A percentile compares a stretch with the other conserved stretches of the same genome.
These are phyloP conservation scores for Zhuqinia jingwanae DNA, from an alignment of 2,888 invertebrate genomes.

Conservation along the genomic window DNA sequence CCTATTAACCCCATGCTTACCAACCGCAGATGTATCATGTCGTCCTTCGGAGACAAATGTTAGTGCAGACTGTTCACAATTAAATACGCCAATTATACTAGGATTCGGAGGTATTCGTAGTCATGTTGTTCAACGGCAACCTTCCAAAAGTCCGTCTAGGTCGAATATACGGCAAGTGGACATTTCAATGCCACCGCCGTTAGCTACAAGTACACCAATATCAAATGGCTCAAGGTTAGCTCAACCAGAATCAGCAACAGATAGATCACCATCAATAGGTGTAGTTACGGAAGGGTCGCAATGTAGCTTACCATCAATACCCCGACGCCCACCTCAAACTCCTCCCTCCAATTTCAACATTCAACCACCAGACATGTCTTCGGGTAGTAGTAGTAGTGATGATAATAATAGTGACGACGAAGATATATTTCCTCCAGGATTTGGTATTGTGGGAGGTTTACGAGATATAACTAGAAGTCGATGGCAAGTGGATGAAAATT, in stretches of 20 bases:
- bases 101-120: no score
- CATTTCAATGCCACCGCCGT: neutral
- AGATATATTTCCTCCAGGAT: slow-evolving; percentile 27
- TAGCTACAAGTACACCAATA: neutral
- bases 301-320: neutral
- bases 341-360: slow-evolving; percentile 55
- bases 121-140: no score
- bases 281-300: slow-evolving; percentile 6
- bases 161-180: no score
- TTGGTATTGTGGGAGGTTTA: neutral
- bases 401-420: slow-evolving; percentile 14
- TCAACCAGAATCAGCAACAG: neutral
- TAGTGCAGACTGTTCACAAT: neutral
- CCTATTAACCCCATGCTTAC: no score
- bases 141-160: no score
- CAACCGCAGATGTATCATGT: no score
- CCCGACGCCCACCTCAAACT: slow-evolving; percentile 35
- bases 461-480: slow-evolving; percentile 3
- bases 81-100: neutral
- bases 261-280: neutral
- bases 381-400: neutral
- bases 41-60: neutral
- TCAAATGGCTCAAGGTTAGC: neutral
- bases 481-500: neutral
- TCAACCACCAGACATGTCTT: slow-evolving; percentile 11